These are phyloP conservation scores for Heliocidaris erythrogramma DNA, from an alignment of 35 echinoderm and acorn worm species.

Conservation along the genomic window DNA sequence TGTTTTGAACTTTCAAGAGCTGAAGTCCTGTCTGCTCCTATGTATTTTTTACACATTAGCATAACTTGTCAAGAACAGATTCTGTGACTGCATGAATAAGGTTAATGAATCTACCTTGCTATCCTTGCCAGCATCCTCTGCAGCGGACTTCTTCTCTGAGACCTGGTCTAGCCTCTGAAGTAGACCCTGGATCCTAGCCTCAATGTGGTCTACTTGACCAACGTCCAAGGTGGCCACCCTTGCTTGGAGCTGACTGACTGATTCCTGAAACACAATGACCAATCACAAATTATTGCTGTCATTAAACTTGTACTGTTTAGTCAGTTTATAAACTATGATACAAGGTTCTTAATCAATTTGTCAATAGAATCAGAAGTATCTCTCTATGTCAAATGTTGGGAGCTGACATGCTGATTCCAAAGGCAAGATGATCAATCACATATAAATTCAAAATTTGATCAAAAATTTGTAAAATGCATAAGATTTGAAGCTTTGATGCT, in stretches of 20 bases:
- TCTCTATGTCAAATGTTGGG: no score
- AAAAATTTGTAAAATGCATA: background rate
- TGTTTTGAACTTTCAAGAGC: no score
- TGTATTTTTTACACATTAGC: no score
- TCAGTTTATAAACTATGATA: background rate
- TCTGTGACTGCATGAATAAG: no score
- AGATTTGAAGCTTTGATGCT: no score
- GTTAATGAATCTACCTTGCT: slow-evolving; percentile 87
- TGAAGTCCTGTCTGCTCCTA: no score
- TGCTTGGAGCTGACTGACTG: slow-evolving; percentile 69
- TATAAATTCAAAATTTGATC: background rate
- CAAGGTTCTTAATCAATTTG: no score
- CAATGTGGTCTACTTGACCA: slow-evolving; percentile 80
- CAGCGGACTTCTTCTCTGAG: slow-evolving; percentile 75
- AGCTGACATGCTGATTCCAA: no score
- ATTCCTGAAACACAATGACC: slow-evolving; percentile 57
- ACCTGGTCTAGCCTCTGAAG: slow-evolving; percentile 75
- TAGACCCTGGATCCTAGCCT: slow-evolving; percentile 83
- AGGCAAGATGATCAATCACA: background rate
- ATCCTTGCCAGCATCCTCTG: slow-evolving; percentile 74
- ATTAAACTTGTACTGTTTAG: background rate
- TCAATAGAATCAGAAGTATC: no score
- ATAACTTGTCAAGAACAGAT: no score
- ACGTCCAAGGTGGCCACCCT: slow-evolving; percentile 69
- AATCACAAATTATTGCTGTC: no score